A percentile compares a stretch with the other conserved stretches of the same genome.
These are phyloP conservation scores for Babyrousa celebensis DNA, from an alignment of 2,797 vertebrate genomes.

Conservation along the genomic window DNA sequence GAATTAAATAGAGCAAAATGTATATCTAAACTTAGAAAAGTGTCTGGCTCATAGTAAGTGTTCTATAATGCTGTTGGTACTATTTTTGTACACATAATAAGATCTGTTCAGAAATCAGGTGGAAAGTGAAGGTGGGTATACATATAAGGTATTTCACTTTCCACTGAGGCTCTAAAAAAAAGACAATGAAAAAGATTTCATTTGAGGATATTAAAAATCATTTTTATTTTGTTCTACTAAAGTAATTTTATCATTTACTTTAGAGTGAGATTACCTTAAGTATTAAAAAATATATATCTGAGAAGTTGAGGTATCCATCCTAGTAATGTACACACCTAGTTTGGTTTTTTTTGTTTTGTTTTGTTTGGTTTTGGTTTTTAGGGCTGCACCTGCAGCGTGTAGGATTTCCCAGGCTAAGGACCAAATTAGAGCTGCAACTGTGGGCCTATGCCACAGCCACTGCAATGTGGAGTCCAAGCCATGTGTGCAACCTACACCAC, in stretches of 20 bases:
- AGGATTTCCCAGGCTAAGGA: no score
- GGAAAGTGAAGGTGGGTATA: neutral
- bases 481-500: no score
- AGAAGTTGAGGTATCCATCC: neutral
- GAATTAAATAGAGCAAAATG: neutral
- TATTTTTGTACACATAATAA: neutral
- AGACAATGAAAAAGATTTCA: neutral
- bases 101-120: neutral
- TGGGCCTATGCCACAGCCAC: no score
- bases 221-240: neutral
- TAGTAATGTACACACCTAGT: neutral
- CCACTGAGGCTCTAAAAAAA: neutral
- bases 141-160: neutral
- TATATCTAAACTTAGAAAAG: neutral
- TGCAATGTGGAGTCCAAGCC: no score
- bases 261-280: neutral
- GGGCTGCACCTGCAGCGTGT: no score
- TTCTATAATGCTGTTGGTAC: neutral
- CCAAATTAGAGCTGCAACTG: no score
- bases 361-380: no score
- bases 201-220: neutral
- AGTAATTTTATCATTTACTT: conserved; percentile 39
- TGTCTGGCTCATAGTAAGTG: neutral
- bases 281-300: neutral
- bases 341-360: no score